Conservation (phyloP, 2,113 vertebrate genomes). For the Thunnus maccoyii region DNA sequence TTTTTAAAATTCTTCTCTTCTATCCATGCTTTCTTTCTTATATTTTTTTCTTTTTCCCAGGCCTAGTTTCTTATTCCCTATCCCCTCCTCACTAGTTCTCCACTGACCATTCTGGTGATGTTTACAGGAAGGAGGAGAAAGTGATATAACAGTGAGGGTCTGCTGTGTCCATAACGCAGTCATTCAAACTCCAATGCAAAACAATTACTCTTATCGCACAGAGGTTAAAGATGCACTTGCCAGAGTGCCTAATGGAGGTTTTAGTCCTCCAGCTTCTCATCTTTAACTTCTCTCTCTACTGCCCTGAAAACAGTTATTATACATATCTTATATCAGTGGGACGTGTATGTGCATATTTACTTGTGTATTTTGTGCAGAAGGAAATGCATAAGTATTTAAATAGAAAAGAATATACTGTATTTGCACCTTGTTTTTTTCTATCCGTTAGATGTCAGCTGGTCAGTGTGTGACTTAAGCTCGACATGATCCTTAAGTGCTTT, state of each 20-base stretch:
- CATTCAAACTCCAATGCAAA: slow-evolving; percentile 35
- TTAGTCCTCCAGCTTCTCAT: slow-evolving; percentile 12
- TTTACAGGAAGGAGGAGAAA: slow-evolving; percentile 1
- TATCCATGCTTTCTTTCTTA: background rate
- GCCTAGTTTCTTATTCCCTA: background rate
- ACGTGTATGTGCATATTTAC: too few species aligned
- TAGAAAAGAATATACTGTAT: background rate
- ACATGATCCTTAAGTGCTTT: slow-evolving; percentile 44
- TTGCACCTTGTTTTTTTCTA: background rate
- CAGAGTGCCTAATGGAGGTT: slow-evolving; percentile 18
- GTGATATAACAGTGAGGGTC: background rate
- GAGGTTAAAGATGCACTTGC: slow-evolving; percentile 45
- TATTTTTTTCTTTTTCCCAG: background rate
- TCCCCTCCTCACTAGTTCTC: background rate
- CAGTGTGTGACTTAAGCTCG: slow-evolving; percentile 2
- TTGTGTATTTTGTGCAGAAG: background rate
- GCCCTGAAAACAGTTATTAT: background rate
- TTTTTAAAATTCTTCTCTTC: background rate
- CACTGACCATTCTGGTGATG: background rate
- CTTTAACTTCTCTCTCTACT: background rate
- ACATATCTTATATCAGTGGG: background rate
- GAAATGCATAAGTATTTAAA: background rate
- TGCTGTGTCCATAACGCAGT: slow-evolving; percentile 12
- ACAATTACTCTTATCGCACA: slow-evolving; percentile 33
- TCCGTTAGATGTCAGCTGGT: background rate